Conservation (phyloP, 2,797 vertebrate genomes). For the Labroides dimidiatus region DNA sequence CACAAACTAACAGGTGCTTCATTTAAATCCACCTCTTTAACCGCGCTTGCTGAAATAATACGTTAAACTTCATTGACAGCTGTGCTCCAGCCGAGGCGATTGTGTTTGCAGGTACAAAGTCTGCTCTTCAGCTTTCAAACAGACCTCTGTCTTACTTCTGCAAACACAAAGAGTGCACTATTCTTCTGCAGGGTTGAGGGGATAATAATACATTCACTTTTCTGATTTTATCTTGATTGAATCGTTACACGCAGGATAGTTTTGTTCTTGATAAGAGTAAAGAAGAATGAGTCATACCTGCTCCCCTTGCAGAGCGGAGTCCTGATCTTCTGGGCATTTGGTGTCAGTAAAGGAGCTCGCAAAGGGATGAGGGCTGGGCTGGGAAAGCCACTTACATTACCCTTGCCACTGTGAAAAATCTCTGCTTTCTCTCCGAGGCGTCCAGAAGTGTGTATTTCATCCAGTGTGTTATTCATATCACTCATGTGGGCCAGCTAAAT, state of each 20-base stretch:
- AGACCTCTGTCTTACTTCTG: constrained; percentile 51
- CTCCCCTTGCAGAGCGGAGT: constrained; percentile 71
- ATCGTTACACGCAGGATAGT: constrained; percentile 9
- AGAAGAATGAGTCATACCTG: constrained; percentile 74
- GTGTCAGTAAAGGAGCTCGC: constrained; percentile 69
- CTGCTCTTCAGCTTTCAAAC: constrained; percentile 60
- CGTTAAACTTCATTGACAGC: constrained; percentile 59
- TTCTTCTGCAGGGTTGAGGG: constrained; percentile 36
- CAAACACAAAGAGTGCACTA: constrained; percentile 72
- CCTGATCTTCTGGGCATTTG: constrained; percentile 73
- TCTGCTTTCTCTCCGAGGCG: constrained; percentile 80
- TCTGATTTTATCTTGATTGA: neutral
- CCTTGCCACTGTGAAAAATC: constrained; percentile 78
- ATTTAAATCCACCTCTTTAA: constrained; percentile 67
- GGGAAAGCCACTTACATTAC: constrained; percentile 74
- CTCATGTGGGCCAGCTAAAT: constrained; percentile 80
- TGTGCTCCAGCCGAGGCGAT: constrained; percentile 40
- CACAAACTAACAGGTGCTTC: constrained; percentile 81
- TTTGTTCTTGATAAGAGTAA: constrained; percentile 19
- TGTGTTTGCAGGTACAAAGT: constrained; percentile 81
- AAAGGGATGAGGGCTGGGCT: constrained; percentile 77
- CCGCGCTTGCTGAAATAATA: constrained; percentile 50
- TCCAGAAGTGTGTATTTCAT: constrained; percentile 78
- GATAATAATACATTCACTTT: constrained; percentile 25
- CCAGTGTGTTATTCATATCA: constrained; percentile 86